Base-by-base conservation (phyloP, 2,888 invertebrate species). In the Seira musarum region DNA sequence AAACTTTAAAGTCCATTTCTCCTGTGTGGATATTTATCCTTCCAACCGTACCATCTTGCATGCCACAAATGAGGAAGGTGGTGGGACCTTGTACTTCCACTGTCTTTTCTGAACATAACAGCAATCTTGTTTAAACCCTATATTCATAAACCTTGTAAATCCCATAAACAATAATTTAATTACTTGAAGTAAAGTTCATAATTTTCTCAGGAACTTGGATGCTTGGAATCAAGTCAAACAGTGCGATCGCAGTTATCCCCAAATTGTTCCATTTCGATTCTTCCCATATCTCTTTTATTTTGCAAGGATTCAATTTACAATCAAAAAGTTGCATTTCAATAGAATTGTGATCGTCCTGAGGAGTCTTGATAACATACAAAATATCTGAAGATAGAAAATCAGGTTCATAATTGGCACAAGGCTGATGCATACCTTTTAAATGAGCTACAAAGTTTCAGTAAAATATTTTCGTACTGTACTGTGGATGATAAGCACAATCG, bases 51-150 rank as follows among this genome's bases (percentile, higher is more conserved):
- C 87, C 87, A 77, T 87, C 87, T 35, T 80, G 69, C 35, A 83
- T 53, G 1, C 87, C 87, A 35, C 57, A 80, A 61, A 87, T 83
- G 0, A 87, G 49, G 63, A 85, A 85, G n/a, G 80, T 85, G 15
- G 78, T 75, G 17, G 78, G 24, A 21, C 64, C 67, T 64, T 40
- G 40, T 13, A 70, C 49, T 61, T 61, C 65, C 19, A 57, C 25
- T 74, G 74, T 49, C 68, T 65, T 64, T 25, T 79, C 74, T 61
- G 65, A n/a, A n/a, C n/a, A 63, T 78, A 40, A 76, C 24, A 19
- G 10, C 10, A 72, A 61, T 61, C 17, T 61, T 40, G 17, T 25
- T 67, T 13, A 67, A n/a, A n/a, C n/a, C 61, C 13, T n/a, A n/a
- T 61, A 61, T 15, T 19, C 8, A 8, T 19, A n/a, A 61, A 61